Evolutionary conservation across 2,797 vertebrate species (phyloP), one percentile per base, ranked within the genome.

Genomic region (Hoplostethus mediterraneus): DNA sequence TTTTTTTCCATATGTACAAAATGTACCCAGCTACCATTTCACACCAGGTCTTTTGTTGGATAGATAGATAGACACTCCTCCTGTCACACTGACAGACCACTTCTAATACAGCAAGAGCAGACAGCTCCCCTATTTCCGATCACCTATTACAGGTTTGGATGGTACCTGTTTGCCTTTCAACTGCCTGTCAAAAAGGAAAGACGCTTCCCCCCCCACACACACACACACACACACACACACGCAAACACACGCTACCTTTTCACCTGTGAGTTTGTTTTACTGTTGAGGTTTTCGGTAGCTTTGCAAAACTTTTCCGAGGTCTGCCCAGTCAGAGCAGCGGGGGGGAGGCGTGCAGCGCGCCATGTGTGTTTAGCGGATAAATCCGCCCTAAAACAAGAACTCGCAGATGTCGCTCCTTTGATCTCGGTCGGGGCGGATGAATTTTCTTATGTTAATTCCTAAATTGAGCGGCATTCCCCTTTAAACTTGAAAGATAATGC

Each of bases 61-160:
- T 21, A 67, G 36, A 75, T 55, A 56, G 67, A 72, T 72, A 73
- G 69, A n/a, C 62, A 10, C 61, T 60, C 49, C 59, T 71, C 82
- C 67, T 77, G 62, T 86, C 75, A 77, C 30, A 25, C 68, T 79
- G 84, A 73, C 79, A 80, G 67, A 58, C 60, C 71, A 64, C 78
- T 83, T 85, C 62, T 65, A 59, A 75, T 71, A 81, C 73, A 59
- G 49, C 66, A 87, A 78, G 86, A 86, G 67, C 80, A 75, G 85
- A 75, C 86, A 84, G 80, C 79, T 83, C 76, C 81, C 72, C 57
- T 45, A 63, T 79, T 87, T 82, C 74, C 70, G 53, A 52, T 77
- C 65, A 79, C 60, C 64, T 63, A 63, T 65, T 73, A 69, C 53
- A 45, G 57, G 52, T 79, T 60, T 47, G 52, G 71, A 72, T 66